A percentile compares a stretch with the other conserved stretches of the same genome.
phyloP scores from a whole-genome alignment of 2,797 vertebrate genomes.

The Oryzias sinensis region DNA sequence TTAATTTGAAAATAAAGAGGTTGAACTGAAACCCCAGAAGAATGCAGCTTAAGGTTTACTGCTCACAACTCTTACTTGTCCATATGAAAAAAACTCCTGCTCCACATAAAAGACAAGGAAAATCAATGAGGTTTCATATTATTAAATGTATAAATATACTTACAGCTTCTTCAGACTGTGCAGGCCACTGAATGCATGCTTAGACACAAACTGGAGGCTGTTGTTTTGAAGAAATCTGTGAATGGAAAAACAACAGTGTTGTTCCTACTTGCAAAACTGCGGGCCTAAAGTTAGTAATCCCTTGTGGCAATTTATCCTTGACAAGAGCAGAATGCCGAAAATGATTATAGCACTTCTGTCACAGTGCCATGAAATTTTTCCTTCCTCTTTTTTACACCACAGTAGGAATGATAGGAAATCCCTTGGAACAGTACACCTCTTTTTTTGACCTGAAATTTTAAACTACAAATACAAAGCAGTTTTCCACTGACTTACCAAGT shows the following conservation, averaged over 20 bases:
- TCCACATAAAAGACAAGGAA: too few relatives aligned
- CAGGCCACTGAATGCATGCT: slow-evolving; percentile 79
- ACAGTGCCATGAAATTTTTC: too few relatives aligned
- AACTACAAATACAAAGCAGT: too few relatives aligned
- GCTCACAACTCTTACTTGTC: too few relatives aligned
- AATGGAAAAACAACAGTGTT: slow-evolving; percentile 8
- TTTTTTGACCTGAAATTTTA: too few relatives aligned
- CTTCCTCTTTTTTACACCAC: not conserved
- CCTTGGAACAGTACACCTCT: too few relatives aligned
- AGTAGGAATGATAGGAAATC: not conserved
- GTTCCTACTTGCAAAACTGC: not conserved
- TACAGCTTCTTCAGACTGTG: slow-evolving; percentile 77
- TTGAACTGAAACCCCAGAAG: too few relatives aligned
- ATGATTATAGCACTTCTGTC: not conserved
- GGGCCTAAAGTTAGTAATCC: not conserved
- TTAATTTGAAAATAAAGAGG: too few relatives aligned
- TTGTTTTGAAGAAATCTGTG: slow-evolving; percentile 82
- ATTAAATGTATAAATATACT: slow-evolving; percentile 49
- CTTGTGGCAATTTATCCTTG: not conserved
- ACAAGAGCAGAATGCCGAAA: not conserved
- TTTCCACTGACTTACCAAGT: too few relatives aligned
- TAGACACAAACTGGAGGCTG: slow-evolving; percentile 75
- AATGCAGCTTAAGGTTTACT: too few relatives aligned
- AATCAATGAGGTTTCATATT: too few relatives aligned
- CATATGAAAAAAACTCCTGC: too few relatives aligned